A percentile compares a stretch with the other conserved stretches of the same genome.
These are phyloP conservation scores for Parauchenoglanis ngamensis DNA, from an alignment of 2,797 vertebrate species.

Conservation along the genomic window DNA sequence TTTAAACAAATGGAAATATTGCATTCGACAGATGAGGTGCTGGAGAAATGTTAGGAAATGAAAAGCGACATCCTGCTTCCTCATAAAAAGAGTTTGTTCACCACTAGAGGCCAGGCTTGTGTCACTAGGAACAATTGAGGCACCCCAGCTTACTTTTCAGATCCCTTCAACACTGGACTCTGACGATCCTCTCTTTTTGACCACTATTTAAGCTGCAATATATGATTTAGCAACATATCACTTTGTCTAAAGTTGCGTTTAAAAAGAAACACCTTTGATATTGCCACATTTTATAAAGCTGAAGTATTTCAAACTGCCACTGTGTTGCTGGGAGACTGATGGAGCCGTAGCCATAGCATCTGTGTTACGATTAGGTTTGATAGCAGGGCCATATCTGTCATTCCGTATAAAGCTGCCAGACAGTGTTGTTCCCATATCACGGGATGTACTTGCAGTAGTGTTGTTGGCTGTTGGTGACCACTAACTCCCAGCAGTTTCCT, in stretches of 20 bases:
- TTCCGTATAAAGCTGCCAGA: constrained; percentile 44
- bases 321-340: constrained; percentile 50
- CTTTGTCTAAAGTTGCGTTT: constrained; percentile 53
- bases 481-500: constrained; percentile 49
- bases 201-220: constrained; percentile 48
- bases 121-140: neutral
- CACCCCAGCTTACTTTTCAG: neutral
- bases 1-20: neutral
- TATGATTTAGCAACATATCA: constrained; percentile 47
- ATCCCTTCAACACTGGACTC: constrained; percentile 18
- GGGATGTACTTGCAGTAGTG: constrained; percentile 41
- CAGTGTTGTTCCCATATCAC: constrained; percentile 49
- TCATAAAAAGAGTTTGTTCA: neutral
- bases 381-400: constrained; percentile 51
- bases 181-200: constrained; percentile 49
- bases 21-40: constrained; percentile 28
- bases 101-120: constrained; percentile 53
- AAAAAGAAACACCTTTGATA: constrained; percentile 53
- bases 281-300: constrained; percentile 49
- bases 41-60: constrained; percentile 3
- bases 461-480: constrained; percentile 40
- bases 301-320: constrained; percentile 59
- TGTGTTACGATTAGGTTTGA: constrained; percentile 42
- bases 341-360: constrained; percentile 56
- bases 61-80: neutral